Conservation (phyloP, 2,888 invertebrate species). For the Carabus problematicus region DNA sequence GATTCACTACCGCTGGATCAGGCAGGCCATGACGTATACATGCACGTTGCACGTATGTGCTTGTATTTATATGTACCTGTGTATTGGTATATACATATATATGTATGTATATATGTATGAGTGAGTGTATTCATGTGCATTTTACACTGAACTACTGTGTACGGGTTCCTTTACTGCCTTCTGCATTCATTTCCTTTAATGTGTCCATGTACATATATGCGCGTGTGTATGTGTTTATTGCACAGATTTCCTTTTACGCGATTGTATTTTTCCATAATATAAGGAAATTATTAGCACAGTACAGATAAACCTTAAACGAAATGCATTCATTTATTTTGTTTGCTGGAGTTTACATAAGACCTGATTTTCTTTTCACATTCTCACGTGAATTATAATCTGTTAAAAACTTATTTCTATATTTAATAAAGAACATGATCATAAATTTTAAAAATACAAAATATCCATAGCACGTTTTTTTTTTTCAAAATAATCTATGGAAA, state of each 20-base stretch:
- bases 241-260: constrained; percentile 31
- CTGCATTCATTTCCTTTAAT: constrained; percentile 18
- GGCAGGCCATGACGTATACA: no score
- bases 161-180: constrained; percentile 19
- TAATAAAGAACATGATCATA: no score
- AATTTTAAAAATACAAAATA: no score
- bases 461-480: no score
- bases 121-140: not conserved
- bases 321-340: no score
- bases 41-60: not conserved
- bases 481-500: no score
- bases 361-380: no score
- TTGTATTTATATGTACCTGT: not conserved
- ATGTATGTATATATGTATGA: not conserved
- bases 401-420: no score
- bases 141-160: not conserved
- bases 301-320: no score
- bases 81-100: not conserved
- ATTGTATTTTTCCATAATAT: constrained; percentile 28
- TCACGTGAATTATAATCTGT: no score
- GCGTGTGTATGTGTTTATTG: constrained; percentile 31
- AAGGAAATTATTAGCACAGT: constrained; percentile 23
- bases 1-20: no score
- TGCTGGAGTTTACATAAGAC: no score
- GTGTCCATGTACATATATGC: constrained; percentile 12